Percentiles rank a stretch among this genome's conserved stretches.
These are phyloP conservation scores for Micropoecilia bifurca DNA, from an alignment of 2,797 vertebrate species.

Conservation along the genomic window DNA sequence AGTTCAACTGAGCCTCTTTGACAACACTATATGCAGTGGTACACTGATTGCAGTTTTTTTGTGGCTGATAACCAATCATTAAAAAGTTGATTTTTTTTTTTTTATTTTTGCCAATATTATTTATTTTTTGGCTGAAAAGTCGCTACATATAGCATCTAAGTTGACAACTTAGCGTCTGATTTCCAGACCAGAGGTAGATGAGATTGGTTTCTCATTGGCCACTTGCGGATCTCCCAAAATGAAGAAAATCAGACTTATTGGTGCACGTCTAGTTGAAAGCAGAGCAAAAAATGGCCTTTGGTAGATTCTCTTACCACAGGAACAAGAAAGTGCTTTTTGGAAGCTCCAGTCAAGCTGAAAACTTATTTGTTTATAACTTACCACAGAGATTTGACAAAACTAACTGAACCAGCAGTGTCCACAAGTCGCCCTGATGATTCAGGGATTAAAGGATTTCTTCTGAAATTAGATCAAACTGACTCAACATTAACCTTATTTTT, in stretches of 20 bases:
- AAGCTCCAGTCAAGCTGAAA: not conserved
- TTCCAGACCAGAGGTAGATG: not conserved
- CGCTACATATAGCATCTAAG: not conserved
- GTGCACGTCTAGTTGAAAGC: not conserved
- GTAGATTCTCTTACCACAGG: not conserved
- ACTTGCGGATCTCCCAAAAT: not conserved
- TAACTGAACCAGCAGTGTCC: not conserved
- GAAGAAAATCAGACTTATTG: not conserved
- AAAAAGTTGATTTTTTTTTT: not conserved
- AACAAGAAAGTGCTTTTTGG: not conserved
- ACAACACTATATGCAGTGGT: no score
- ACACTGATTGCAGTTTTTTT: not conserved
- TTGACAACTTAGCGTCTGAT: not conserved
- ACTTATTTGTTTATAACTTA: not conserved
- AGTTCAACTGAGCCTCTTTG: no score
- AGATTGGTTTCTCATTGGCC: not conserved
- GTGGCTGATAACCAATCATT: not conserved
- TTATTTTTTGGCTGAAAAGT: not conserved
- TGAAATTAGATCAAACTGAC: not conserved
- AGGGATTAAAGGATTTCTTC: not conserved
- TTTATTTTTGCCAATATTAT: not conserved
- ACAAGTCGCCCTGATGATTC: not conserved
- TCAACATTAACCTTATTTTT: not conserved
- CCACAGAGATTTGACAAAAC: not conserved
- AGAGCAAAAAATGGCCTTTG: not conserved